These are phyloP conservation scores for Lutjanus campechanus DNA, from an alignment of 2,797 vertebrate genomes.

Conservation along the genomic window DNA sequence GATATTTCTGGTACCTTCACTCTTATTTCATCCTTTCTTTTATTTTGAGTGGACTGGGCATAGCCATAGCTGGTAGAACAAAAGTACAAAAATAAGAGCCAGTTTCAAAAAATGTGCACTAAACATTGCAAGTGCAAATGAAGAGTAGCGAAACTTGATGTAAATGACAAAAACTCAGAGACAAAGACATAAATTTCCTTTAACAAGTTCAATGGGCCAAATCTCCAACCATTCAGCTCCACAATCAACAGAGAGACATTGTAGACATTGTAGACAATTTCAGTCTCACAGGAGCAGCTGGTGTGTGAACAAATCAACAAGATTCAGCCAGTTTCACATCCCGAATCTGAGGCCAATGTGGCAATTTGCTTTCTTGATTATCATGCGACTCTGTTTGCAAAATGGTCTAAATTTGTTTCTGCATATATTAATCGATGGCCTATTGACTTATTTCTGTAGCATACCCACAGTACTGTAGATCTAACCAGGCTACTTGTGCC, in stretches of 20 bases:
- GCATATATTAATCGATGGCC: not conserved
- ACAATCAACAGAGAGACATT: conserved; percentile 1
- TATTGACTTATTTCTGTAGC: not conserved
- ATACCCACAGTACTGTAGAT: not conserved
- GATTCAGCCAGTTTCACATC: not conserved
- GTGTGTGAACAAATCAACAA: conserved; percentile 38
- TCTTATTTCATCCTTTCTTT: conserved; percentile 8
- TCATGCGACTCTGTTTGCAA: not conserved
- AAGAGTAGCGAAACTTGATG: not conserved
- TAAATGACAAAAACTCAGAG: not conserved
- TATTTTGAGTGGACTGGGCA: not conserved
- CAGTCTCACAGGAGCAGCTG: conserved; percentile 46
- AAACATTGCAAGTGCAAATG: not conserved
- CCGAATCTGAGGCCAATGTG: not conserved
- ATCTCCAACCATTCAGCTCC: not conserved
- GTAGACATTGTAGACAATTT: conserved; percentile 23
- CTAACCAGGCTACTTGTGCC: not conserved
- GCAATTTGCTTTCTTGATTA: not conserved
- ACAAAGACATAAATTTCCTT: not conserved
- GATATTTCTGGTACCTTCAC: conserved; percentile 11
- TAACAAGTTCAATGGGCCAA: not conserved
- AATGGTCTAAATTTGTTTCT: not conserved
- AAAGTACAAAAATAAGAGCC: not conserved
- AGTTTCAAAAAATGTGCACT: not conserved
- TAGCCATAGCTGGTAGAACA: not conserved